Conservation (phyloP, 53 echinoderm and acorn worm species). For the Holothuria scabra region DNA sequence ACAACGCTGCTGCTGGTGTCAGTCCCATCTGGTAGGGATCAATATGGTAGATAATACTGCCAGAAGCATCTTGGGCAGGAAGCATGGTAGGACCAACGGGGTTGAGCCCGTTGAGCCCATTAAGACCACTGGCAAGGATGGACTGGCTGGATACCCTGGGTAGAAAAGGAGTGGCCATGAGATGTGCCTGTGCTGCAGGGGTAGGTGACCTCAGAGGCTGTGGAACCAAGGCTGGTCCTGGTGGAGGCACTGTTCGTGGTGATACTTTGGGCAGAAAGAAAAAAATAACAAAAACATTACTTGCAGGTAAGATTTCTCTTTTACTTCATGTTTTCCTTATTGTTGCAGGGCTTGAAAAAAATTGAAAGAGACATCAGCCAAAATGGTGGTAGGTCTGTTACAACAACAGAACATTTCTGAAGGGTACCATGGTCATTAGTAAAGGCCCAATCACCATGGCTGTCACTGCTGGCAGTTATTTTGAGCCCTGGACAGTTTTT, state of each 20-base stretch:
- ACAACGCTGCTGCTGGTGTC: constrained; percentile 76
- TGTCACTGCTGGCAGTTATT: not conserved
- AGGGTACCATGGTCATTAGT: too few relatives aligned
- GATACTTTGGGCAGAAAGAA: constrained; percentile 63
- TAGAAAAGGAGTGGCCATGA: constrained; percentile 72
- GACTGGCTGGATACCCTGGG: constrained; percentile 86
- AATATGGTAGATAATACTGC: constrained; percentile 76
- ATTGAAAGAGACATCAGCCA: too few relatives aligned
- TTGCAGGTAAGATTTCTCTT: too few relatives aligned
- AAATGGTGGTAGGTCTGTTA: too few relatives aligned
- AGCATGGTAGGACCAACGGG: constrained; percentile 46
- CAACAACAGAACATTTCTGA: too few relatives aligned
- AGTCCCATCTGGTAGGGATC: constrained; percentile 87
- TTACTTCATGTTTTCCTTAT: too few relatives aligned
- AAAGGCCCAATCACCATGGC: too few relatives aligned
- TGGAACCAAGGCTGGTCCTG: constrained; percentile 80
- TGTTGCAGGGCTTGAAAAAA: too few relatives aligned
- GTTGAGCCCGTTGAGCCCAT: constrained; percentile 23
- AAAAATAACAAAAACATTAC: too few relatives aligned
- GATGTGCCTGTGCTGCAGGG: constrained; percentile 85
- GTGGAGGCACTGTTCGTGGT: constrained; percentile 79
- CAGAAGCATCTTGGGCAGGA: constrained; percentile 64
- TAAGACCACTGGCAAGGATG: constrained; percentile 77
- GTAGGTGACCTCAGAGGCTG: constrained; percentile 92
- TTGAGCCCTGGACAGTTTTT: too few relatives aligned